These are phyloP conservation scores for Limnephilus lunatus DNA, from an alignment of 2,888 invertebrate genomes.

Conservation along the genomic window DNA sequence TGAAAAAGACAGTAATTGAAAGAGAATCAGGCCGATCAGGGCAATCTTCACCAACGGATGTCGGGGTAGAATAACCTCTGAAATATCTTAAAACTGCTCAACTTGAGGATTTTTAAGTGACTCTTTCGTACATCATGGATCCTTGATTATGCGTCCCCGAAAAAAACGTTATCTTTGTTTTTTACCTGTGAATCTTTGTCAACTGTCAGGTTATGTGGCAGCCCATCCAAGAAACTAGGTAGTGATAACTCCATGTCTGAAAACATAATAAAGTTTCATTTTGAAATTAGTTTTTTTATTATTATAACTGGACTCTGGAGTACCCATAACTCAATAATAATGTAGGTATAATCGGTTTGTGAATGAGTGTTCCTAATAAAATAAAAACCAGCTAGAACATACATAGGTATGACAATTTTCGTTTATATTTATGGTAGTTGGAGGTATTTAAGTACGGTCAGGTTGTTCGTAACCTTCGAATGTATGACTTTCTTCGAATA, in stretches of 20 bases:
- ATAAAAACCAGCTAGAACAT: too few relatives aligned
- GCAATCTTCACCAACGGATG: background rate
- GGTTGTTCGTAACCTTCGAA: too few relatives aligned
- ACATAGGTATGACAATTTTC: too few relatives aligned
- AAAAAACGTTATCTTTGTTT: constrained; percentile 28
- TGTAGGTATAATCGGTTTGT: background rate
- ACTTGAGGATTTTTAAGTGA: background rate
- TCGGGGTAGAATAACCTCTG: background rate
- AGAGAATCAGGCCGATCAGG: background rate
- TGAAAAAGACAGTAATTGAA: too few relatives aligned
- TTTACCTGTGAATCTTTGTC: constrained; percentile 63
- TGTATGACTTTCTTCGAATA: too few relatives aligned
- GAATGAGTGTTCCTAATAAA: too few relatives aligned
- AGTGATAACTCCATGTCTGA: constrained; percentile 58
- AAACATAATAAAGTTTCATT: constrained; percentile 25
- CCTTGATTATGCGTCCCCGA: background rate
- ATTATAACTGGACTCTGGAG: background rate
- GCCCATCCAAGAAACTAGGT: constrained; percentile 61
- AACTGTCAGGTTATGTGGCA: constrained; percentile 63
- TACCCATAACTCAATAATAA: background rate
- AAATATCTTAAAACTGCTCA: background rate
- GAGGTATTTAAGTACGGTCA: too few relatives aligned
- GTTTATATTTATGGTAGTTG: too few relatives aligned
- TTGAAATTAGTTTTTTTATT: background rate
- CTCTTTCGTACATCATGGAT: background rate